Base-by-base conservation (phyloP, 2,113 vertebrate genomes). In the Morone saxatilis region DNA sequence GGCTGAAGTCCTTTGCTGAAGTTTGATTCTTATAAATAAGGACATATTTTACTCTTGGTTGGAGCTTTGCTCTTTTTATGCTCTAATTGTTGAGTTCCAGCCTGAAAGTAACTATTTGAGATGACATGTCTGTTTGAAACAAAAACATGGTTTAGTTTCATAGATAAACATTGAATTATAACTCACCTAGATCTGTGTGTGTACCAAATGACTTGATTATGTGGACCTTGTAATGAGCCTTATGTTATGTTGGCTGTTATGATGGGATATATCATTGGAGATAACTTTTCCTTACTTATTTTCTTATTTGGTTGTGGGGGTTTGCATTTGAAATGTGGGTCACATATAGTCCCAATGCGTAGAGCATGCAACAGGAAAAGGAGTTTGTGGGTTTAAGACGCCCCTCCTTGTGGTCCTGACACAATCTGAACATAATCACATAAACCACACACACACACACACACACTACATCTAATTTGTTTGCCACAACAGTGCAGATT, bases 91-190 rank as follows among this genome's bases (percentile, higher is more conserved):
- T 76, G 16, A 38, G 8, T 16, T 72, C 45, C 5, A 41, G 25
- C 6, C 48, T 50, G 41, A 25, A 59, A 51, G 45, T 38, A 65
- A 45, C 6, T 38, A 31, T 47, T 20, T 59, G 5, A 71, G 56
- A 69, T 11, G 45, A 3, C 22, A 57, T 61, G 31, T 72, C 45
- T 45, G 56, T 78, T 71, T 87, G 66, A 72, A 80, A 75, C 59
- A 74, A 47, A 56, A 74, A 68, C 61, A 48, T 47, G 47, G 14
- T 63, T 67, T 20, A 51, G 67, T 65, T 79, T 71, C 0, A 8
- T 6, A 1, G 36, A 25, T 48, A 68, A 60, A 85, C 63, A 82
- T 22, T 51, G 20, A 73, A 73, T 69, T 72, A 65, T 19, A 67
- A 53, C 48, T n/a, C 14, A 78, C 61, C 16, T 59, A 20, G 38